These are phyloP conservation scores for Drosophila sordidula DNA, from an alignment of 2,888 invertebrate genomes.

Conservation along the genomic window DNA sequence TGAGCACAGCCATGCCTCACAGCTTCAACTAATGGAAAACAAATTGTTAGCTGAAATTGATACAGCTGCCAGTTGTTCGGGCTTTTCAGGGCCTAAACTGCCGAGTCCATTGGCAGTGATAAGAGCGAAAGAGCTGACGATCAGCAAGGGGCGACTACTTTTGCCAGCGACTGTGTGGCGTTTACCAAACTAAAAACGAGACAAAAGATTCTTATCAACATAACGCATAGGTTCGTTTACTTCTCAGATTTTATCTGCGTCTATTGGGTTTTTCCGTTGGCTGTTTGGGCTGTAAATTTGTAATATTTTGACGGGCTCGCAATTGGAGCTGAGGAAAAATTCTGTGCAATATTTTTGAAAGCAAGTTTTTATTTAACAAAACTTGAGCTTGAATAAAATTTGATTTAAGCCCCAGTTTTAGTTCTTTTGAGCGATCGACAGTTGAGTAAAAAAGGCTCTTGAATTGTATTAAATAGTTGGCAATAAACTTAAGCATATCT, in stretches of 20 bases:
- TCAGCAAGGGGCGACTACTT: constrained; percentile 3
- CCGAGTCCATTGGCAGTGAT: constrained; percentile 19
- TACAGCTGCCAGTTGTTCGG: constrained; percentile 35
- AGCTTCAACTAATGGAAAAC: constrained; percentile 64
- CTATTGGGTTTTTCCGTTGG: constrained; percentile 1
- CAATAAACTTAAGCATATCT: no score
- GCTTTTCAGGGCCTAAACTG: not conserved
- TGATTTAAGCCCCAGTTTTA: no score
- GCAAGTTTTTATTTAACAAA: no score
- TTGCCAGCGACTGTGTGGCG: not conserved
- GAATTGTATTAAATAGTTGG: no score
- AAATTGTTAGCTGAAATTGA: constrained; percentile 71
- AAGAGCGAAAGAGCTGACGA: constrained; percentile 13
- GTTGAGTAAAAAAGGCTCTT: no score
- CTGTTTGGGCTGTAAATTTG: no score
- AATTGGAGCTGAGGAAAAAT: no score
- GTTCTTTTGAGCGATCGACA: no score
- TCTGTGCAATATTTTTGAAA: no score
- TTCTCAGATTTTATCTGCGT: constrained; percentile 2
- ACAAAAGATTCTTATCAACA: not conserved
- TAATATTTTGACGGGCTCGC: no score
- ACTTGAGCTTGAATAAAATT: no score
- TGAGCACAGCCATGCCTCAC: constrained; percentile 39
- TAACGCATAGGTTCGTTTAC: constrained; percentile 14
- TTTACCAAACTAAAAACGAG: not conserved